Evolutionary conservation across 2,113 vertebrate genomes (phyloP), one percentile per base, ranked within the genome.

Genomic region (Caranx ignobilis): DNA sequence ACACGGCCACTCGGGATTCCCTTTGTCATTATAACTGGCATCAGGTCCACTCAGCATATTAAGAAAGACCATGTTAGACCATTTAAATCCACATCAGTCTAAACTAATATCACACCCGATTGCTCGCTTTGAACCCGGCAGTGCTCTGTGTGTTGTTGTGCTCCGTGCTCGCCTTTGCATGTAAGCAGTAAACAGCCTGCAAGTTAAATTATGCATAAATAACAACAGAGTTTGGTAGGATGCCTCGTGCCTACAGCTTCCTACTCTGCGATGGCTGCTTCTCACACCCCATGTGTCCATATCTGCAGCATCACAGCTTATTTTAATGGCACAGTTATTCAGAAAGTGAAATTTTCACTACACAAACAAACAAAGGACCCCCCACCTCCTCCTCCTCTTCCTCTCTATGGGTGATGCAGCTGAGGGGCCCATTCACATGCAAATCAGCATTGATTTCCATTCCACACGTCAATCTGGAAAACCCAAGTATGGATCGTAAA

Each of bases 401-500:
- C 62, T n/a, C 48, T 15, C 39, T 11, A 73, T 15, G 57, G 81
- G 65, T 83, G 79, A 68, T 84, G 82, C 87, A 87, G 89, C 82
- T 65, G 81, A 90, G 69, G 81, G 71, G 41, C 54, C 75, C 82
- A 90, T 93, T 93, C 86, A 89, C 88, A 93, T 93, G 93, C 86
- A 89, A 91, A 94, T 93, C 56, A 16, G 61, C 74, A 90, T 89
- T 89, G 92, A 93, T 93, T 92, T 77, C 88, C 86, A 91, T 90
- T 89, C 81, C 57, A 31, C 74, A 60, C 81, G 84, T 90, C 91
- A 85, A 70, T 92, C 82, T 73, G 78, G 52, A 59, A 63, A 77
- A 69, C 70, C 77, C 43, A 16, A 62, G 78, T 86, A 79, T 81
- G 82, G 86, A 88, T 88, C 57, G 73, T 71, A 21, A 6, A 39